Evolutionary conservation across 2,797 vertebrate species (phyloP), one percentile per base, ranked within the genome.

Genomic region (Choloepus didactylus): DNA sequence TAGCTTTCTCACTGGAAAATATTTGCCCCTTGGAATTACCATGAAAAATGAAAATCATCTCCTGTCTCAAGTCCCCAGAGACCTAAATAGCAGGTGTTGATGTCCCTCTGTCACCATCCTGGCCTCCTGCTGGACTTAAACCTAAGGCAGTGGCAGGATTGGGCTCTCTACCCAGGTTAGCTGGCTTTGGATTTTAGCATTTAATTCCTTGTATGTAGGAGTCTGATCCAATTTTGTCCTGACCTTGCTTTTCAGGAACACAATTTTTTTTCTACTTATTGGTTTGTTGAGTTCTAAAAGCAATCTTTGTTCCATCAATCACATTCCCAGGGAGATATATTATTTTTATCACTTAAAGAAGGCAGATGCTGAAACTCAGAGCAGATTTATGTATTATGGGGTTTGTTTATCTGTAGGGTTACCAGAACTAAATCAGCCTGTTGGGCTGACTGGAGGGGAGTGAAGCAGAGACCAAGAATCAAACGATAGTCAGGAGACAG

Each of bases 301-400:
- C 90, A 91, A 85, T 96, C 64, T 96, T 95, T 90, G 38, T 94
- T 76, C 93, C 86, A 94, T 96, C 92, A 89, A 49, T 97, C 93
- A 92, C 73, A 88, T 80, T 90, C 64, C 62, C 91, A 67, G 64
- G 56, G 69, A 95, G 67, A 96, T 87, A 85, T 81, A 94, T 85
- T 95, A 95, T 96, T 96, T 97, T 97, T 95, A 96, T 94, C 85
- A 95, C 88, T 82, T 94, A 84, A 93, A 87, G 86, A 93, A 96
- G 51, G 79, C 66, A 93, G 90, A 87, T 92, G 91, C 75, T 83
- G 49, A 70, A 94, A 60, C 75, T 69, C n/a, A 21, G 29, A 86
- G 70, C 66, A 97, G 93, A 97, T 94, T 97, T 96, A 79, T 92
- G 46, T 81, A 69, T 49, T n/a, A 35, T 69, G 93, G 82, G 41